Conservation (phyloP, 2,888 invertebrate genomes). For the Lacanobia oleracea region DNA sequence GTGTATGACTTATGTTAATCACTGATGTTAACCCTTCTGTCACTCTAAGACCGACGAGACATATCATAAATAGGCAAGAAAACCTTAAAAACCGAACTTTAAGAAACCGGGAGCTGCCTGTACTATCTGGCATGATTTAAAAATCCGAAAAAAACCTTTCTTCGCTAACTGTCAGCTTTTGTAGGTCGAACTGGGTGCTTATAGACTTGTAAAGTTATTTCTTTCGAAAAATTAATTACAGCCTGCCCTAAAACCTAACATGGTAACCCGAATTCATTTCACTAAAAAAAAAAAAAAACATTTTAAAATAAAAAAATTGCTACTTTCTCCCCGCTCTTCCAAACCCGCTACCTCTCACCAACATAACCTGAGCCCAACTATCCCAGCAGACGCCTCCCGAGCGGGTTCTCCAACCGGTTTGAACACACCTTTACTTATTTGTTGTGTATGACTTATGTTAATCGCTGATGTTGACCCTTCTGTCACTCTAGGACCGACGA, state of each 20-base stretch:
- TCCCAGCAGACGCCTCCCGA: conserved; percentile 74
- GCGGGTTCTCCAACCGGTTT: conserved; percentile 77
- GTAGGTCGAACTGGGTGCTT: too few relatives aligned
- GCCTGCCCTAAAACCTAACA: too few relatives aligned
- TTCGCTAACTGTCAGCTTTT: too few relatives aligned
- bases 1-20: conserved; percentile 77
- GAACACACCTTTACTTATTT: conserved; percentile 66
- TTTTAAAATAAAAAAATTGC: neutral
- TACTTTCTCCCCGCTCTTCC: neutral
- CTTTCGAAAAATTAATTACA: too few relatives aligned
- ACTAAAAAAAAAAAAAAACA: too few relatives aligned
- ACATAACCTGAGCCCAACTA: conserved; percentile 52
- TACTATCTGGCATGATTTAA: too few relatives aligned
- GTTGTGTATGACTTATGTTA: conserved; percentile 77
- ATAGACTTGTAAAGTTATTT: too few relatives aligned
- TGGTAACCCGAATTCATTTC: too few relatives aligned
- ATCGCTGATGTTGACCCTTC: conserved; percentile 52
- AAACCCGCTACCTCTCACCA: conserved; percentile 28
- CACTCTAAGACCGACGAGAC: conserved; percentile 20
- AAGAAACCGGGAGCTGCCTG: too few relatives aligned
- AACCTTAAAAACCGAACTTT: neutral
- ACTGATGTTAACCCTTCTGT: conserved; percentile 33
- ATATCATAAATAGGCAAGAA: neutral
- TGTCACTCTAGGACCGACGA: conserved; percentile 23
- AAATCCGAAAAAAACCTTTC: too few relatives aligned